Conservation (phyloP, 2,888 invertebrate genomes). For the Lamellibrachia columna region DNA sequence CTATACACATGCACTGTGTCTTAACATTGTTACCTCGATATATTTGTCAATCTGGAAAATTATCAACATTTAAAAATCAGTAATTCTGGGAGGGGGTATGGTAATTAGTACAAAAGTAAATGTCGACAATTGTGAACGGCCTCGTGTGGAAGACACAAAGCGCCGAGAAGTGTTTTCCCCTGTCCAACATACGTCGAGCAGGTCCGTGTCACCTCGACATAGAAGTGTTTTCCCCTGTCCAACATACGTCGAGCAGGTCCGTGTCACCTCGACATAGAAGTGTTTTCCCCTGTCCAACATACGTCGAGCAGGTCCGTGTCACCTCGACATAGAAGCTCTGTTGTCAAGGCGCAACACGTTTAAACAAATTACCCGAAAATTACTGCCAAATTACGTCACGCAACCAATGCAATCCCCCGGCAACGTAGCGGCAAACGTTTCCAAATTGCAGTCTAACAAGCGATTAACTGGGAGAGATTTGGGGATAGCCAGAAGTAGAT, state of each 20-base stretch:
- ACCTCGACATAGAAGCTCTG: background rate
- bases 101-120: too few relatives aligned
- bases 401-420: background rate
- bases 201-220: background rate
- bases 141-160: too few relatives aligned
- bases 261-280: background rate
- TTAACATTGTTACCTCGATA: too few relatives aligned
- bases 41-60: too few relatives aligned
- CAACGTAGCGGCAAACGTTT: background rate
- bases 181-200: background rate
- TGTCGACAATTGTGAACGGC: too few relatives aligned
- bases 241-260: background rate
- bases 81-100: too few relatives aligned
- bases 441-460: background rate
- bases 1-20: too few relatives aligned
- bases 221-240: too few relatives aligned
- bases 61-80: too few relatives aligned
- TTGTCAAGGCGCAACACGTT: background rate
- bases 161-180: too few relatives aligned
- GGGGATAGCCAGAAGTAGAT: background rate
- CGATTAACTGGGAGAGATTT: background rate
- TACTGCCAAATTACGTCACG: constrained; percentile 12
- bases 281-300: background rate
- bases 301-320: background rate
- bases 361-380: constrained; percentile 10